Base-by-base conservation (phyloP, 2,888 invertebrate species). In the Stenodera caucasica region DNA sequence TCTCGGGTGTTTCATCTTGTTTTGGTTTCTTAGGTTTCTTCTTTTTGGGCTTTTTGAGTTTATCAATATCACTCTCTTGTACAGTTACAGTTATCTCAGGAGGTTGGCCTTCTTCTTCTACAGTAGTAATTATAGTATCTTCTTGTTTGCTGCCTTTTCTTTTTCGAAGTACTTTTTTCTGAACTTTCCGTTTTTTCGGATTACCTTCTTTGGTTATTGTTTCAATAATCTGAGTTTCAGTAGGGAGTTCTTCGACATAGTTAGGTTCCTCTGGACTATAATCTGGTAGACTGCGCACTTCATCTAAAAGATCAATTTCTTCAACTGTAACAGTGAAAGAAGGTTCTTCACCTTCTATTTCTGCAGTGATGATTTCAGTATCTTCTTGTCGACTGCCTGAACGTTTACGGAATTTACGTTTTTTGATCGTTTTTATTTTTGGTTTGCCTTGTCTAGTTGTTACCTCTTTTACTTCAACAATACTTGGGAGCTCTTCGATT, bases 361-460 rank as follows among this genome's bases (percentile, higher is more conserved):
- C 76, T 32, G 80, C 71, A 8, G 81, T 81, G 49, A 75, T 70
- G 21, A 81, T 81, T 76, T 81, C 61, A 64, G 65, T 60, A 64
- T 72, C 60, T 74, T 77, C 62, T 70, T 75, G 26, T 75, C 70
- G 61, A 5, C 70, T 74, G 12, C 75, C 77, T 63, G 71, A 69
- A 50, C 69, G 74, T 63, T 76, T 80, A 21, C 63, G 70, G 14
- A 73, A 69, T 12, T 70, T 65, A 8, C 75, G 72, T 55, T 68
- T 74, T 60, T 45, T 71, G 74, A 63, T 77, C 79, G 40, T 68
- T 71, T 21, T 69, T 62, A 60, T 70, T 64, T 45, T 45, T 65
- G 70, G 0, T 56, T 72, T 76, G 1, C 61, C 59, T 14, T 53
- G 55, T 35, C 57, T 54, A 21, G 56, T 64, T 21, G 60, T 37